Evolutionary conservation across 2,888 invertebrate genomes (phyloP).

Genomic region (Drosophila gaucha): DNA sequence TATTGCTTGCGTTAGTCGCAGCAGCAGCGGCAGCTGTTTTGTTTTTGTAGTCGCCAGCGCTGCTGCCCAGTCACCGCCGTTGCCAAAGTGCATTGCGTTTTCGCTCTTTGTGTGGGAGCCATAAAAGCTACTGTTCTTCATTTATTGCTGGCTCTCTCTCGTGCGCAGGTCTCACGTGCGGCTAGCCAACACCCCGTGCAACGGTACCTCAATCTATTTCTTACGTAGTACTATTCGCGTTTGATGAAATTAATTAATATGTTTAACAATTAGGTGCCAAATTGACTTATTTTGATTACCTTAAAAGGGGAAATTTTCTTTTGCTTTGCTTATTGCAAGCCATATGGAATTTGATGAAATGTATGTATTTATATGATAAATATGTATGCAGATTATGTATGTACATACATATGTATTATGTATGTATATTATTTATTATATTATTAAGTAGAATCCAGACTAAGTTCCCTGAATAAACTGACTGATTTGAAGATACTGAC

Average conservation of each 20-base stretch:
- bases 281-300: not conserved
- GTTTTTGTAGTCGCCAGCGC: constrained; percentile 29
- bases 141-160: constrained; percentile 41
- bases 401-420: too few species aligned
- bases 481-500: too few species aligned
- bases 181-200: constrained; percentile 16
- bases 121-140: constrained; percentile 14
- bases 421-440: too few species aligned
- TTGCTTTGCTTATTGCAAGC: too few species aligned
- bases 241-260: constrained; percentile 37
- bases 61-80: constrained; percentile 29
- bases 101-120: constrained; percentile 58
- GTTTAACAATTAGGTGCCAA: constrained; percentile 5
- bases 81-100: constrained; percentile 76
- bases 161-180: constrained; percentile 68
- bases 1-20: constrained; percentile 46
- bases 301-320: not conserved
- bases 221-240: constrained; percentile 8
- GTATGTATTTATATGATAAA: not conserved
- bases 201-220: constrained; percentile 22
- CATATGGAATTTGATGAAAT: too few species aligned
- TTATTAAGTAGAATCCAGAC: too few species aligned
- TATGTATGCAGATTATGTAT: too few species aligned
- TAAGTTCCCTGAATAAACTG: too few species aligned
- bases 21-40: constrained; percentile 43